phyloP scores from a whole-genome alignment of 1,140 invertebrate species.

The Ceratina australensis region DNA sequence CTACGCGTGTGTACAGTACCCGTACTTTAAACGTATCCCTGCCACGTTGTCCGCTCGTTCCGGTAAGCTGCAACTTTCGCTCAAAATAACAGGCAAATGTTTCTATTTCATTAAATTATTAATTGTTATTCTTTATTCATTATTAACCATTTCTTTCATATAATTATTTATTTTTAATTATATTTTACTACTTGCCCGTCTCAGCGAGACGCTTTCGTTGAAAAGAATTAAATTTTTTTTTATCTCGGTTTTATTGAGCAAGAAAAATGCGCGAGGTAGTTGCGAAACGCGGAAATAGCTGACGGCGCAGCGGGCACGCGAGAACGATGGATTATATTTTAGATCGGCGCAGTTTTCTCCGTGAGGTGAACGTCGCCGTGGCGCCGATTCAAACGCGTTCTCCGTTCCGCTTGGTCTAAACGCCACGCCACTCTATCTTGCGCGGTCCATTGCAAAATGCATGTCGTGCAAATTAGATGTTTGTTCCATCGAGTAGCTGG shows the following conservation, averaged over 20 bases:
- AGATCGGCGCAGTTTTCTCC: constrained; percentile 61
- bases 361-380: constrained; percentile 49
- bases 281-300: constrained; percentile 43
- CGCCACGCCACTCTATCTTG: constrained; percentile 23
- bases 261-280: neutral
- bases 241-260: too few relatives aligned
- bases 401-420: constrained; percentile 62
- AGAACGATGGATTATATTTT: constrained; percentile 52
- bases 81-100: neutral
- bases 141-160: too few relatives aligned
- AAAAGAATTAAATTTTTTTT: too few relatives aligned
- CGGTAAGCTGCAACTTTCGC: neutral
- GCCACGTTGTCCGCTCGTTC: too few relatives aligned
- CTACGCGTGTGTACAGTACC: too few relatives aligned
- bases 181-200: too few relatives aligned
- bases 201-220: neutral
- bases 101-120: too few relatives aligned
- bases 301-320: constrained; percentile 9
- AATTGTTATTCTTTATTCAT: too few relatives aligned
- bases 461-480: neutral
- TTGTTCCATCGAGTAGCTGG: neutral
- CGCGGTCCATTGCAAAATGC: constrained; percentile 13
- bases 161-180: too few relatives aligned
- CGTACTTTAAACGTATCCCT: too few relatives aligned
- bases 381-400: constrained; percentile 64